phyloP scores from a whole-genome alignment of 2,113 vertebrate genomes.

The Asarcornis scutulata region DNA sequence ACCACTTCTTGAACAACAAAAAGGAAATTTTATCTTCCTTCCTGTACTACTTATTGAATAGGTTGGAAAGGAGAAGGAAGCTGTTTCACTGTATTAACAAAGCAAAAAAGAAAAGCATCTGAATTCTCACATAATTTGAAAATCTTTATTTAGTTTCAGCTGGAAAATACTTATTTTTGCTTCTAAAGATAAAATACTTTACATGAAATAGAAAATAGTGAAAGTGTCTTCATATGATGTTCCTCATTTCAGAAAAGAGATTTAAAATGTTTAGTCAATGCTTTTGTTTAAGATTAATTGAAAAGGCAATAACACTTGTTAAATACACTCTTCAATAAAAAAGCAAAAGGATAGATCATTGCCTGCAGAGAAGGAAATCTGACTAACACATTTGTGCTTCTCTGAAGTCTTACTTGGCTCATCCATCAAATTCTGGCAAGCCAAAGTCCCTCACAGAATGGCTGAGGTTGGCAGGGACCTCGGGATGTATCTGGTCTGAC shows the following conservation, averaged over 20 bases:
- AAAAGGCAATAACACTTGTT: background rate
- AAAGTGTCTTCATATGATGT: background rate
- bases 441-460: background rate
- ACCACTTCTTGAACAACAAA: background rate
- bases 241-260: background rate
- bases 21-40: background rate
- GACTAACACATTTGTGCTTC: background rate
- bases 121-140: background rate
- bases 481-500: background rate
- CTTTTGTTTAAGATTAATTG: background rate
- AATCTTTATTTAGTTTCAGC: background rate
- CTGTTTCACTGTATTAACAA: background rate
- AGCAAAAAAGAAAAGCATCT: background rate
- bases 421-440: background rate
- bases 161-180: background rate
- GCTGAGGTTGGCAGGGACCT: background rate
- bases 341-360: background rate
- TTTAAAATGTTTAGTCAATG: background rate
- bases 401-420: background rate
- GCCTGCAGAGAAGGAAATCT: background rate
- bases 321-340: background rate
- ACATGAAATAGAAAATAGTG: background rate
- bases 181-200: background rate
- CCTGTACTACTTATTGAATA: background rate
- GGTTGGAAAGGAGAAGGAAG: background rate